These are phyloP conservation scores for Apodemus sylvaticus DNA, from an alignment of 2,113 vertebrate species.

Conservation along the genomic window DNA sequence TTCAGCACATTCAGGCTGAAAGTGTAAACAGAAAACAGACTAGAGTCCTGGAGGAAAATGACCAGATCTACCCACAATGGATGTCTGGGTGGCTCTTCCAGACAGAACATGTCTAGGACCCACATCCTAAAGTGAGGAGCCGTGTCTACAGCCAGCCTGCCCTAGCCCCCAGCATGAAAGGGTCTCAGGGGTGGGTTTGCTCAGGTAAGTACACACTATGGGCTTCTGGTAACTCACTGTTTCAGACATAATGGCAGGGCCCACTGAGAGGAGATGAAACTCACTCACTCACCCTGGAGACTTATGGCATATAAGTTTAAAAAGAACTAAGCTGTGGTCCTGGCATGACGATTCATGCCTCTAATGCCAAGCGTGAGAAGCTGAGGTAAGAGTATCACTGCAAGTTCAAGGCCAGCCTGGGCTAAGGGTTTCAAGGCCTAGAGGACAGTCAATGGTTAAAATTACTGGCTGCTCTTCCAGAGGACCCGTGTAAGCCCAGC, in stretches of 20 bases:
- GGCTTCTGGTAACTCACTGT: background rate
- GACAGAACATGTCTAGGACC: background rate
- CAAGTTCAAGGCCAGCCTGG: background rate
- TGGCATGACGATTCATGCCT: background rate
- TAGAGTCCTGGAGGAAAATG: background rate
- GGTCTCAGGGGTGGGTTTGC: background rate
- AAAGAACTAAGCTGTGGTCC: background rate
- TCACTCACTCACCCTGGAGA: background rate
- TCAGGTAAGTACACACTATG: background rate
- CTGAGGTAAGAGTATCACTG: background rate
- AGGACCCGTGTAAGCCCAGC: background rate
- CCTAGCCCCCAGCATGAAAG: background rate
- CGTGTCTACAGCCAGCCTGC: background rate
- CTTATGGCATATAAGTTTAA: background rate
- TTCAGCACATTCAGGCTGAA: slow-evolving; percentile 23
- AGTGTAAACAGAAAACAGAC: slow-evolving; percentile 40
- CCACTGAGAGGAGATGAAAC: background rate
- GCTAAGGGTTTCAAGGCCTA: background rate
- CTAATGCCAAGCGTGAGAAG: background rate
- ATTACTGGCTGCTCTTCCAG: background rate
- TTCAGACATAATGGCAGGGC: background rate
- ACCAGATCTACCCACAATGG: background rate
- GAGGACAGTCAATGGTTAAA: too few species aligned
- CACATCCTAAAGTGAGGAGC: background rate
- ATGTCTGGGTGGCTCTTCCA: background rate